Evolutionary conservation across 2,888 invertebrate genomes (phyloP), one percentile per base, ranked within the genome.

Genomic region (Meiosimyza platycephala): DNA sequence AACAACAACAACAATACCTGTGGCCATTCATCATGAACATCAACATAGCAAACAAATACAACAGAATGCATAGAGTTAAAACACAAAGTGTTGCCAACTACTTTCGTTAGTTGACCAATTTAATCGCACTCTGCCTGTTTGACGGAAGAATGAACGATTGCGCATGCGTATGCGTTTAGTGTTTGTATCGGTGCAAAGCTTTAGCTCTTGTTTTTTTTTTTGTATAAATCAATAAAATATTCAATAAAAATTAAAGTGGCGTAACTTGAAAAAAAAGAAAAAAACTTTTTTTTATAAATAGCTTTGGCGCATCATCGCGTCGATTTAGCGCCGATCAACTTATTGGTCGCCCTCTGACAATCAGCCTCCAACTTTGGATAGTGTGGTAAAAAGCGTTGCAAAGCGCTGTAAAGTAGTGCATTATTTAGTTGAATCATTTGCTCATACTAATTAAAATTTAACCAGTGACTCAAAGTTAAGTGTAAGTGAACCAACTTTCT

Each of bases 81-180:
- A 40, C 40, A 40, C 40, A 6, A 63, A 63, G 48, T 63, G 63
- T 63, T 63, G 63, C 48, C 63, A 63, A 63, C 63, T 16, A 47
- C 40, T 16, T 13, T 12, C 47, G 47, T 18, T 16, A 40, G 40
- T 57, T 15, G 22, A 6, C 57, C 47, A 63, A 63, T 9, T 63
- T 40, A 22, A n/a, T 47, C 47, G 11, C 63, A 4, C 28, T 2
- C 28, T 2, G 4, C 3, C 16, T 15, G 47, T 47, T 47, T 18
- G 47, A 47, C 33, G 47, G 62, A 16, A 40, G 40, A 6, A 40
- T 7, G 40, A 40, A 6, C 9, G 40, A 28, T 28, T 9, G 40
- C 40, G 40, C 40, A 40, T 40, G 40, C 40, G 40, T 40, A 40
- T 40, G 28, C 40, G 40, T 40, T 40, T 40, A 16, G 62, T 22